These are phyloP conservation scores for Nothoprocta perdicaria DNA, from an alignment of 2,113 vertebrate genomes.

Conservation along the genomic window DNA sequence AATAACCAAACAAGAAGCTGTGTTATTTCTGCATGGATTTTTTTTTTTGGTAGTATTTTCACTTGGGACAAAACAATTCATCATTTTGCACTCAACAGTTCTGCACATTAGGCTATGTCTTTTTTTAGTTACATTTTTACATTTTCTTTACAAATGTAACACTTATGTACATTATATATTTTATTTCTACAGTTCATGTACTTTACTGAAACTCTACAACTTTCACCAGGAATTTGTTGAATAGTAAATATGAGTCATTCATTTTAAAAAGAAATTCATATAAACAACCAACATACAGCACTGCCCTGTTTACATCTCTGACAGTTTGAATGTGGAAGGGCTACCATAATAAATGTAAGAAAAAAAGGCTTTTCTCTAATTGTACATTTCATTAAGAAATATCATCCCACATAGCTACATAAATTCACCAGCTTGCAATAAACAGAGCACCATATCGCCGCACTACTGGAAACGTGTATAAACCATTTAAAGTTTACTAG, in stretches of 20 bases:
- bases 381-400: slow-evolving; percentile 65
- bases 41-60: slow-evolving; percentile 47
- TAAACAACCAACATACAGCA: slow-evolving; percentile 70
- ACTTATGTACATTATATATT: slow-evolving; percentile 82
- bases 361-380: slow-evolving; percentile 68
- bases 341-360: slow-evolving; percentile 65
- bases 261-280: slow-evolving; percentile 80
- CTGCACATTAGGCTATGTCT: slow-evolving; percentile 67
- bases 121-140: slow-evolving; percentile 83
- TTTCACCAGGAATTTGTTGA: slow-evolving; percentile 76
- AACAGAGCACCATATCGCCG: slow-evolving; percentile 70
- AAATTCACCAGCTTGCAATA: slow-evolving; percentile 67
- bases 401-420: slow-evolving; percentile 73
- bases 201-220: slow-evolving; percentile 76
- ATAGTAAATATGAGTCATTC: slow-evolving; percentile 75
- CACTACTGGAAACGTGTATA: slow-evolving; percentile 69
- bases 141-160: slow-evolving; percentile 85
- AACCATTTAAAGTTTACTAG: slow-evolving; percentile 66
- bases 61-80: slow-evolving; percentile 72
- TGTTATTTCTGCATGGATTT: slow-evolving; percentile 72
- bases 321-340: slow-evolving; percentile 69
- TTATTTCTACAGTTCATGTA: slow-evolving; percentile 76
- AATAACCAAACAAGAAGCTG: slow-evolving; percentile 88
- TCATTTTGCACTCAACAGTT: slow-evolving; percentile 70
- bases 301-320: slow-evolving; percentile 74